Conservation (phyloP, 2,113 vertebrate genomes). For the Odobenus rosmarus region DNA sequence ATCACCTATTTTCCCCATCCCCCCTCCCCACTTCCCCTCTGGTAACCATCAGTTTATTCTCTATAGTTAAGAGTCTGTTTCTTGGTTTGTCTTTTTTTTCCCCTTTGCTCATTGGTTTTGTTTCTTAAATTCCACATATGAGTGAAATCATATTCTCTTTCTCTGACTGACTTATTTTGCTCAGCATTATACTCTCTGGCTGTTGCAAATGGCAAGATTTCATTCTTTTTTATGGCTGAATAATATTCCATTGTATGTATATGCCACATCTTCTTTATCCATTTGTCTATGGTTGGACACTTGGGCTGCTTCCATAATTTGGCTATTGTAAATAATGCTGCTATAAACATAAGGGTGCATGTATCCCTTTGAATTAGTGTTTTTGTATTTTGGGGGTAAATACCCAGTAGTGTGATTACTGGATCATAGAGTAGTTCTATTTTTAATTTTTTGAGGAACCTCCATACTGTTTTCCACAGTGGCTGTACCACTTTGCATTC, state of each 20-base stretch:
- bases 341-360: not conserved
- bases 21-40: not conserved
- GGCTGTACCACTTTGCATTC: not conserved
- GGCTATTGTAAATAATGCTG: not conserved
- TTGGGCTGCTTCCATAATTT: not conserved
- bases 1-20: not conserved
- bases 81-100: not conserved
- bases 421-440: not conserved
- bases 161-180: not conserved
- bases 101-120: not conserved
- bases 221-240: not conserved
- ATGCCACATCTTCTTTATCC: not conserved
- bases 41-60: not conserved
- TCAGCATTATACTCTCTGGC: not conserved
- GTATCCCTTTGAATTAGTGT: not conserved
- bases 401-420: not conserved
- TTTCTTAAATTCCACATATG: not conserved
- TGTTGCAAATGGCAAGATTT: not conserved
- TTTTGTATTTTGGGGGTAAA: not conserved
- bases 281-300: not conserved
- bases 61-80: not conserved
- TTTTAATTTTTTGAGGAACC: not conserved
- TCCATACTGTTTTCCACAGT: not conserved
- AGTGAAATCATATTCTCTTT: not conserved
- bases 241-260: not conserved